Conservation (phyloP, 2,113 vertebrate genomes). For the Pachyramphus minor region DNA sequence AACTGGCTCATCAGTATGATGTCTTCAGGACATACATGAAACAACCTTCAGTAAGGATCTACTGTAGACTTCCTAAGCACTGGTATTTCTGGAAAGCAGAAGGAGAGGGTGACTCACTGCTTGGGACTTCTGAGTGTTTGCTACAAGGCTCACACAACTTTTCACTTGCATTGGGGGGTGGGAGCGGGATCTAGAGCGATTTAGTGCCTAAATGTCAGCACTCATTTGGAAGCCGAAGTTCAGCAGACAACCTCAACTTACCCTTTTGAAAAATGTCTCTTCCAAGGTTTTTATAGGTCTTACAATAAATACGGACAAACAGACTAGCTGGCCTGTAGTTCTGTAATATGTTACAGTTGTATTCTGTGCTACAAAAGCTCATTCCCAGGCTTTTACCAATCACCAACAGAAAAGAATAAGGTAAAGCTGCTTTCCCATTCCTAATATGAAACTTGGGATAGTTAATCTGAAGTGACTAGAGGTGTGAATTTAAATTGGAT, state of each 20-base stretch:
- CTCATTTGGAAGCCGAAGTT: background rate
- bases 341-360: background rate
- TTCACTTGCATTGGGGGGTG: background rate
- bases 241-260: background rate
- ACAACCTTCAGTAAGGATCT: background rate
- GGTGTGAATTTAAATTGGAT: background rate
- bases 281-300: background rate
- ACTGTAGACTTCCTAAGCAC: background rate
- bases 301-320: background rate
- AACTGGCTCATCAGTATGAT: background rate
- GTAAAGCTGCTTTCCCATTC: background rate
- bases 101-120: background rate
- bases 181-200: background rate
- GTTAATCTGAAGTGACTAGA: background rate
- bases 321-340: background rate
- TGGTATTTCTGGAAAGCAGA: background rate
- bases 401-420: background rate
- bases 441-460: background rate
- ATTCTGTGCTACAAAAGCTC: background rate
- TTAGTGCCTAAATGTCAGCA: background rate
- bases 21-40: background rate
- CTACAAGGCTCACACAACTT: background rate
- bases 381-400: background rate
- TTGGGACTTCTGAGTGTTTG: background rate
- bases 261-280: background rate